These are phyloP conservation scores for Plusia festucae DNA, from an alignment of 2,888 invertebrate genomes.

Conservation along the genomic window DNA sequence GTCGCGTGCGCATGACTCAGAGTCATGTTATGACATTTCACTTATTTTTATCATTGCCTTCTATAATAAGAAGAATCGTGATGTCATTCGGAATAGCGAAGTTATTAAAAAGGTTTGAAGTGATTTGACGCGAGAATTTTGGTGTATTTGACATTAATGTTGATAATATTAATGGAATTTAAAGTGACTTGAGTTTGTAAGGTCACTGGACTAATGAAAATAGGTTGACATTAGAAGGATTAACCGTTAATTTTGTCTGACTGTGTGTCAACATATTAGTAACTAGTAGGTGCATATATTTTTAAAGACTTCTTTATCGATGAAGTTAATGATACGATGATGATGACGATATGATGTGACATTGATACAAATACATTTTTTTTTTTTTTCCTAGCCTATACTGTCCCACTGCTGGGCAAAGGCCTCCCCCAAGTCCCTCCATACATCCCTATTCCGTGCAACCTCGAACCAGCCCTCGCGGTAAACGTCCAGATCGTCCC, in stretches of 20 bases:
- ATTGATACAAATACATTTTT: no score
- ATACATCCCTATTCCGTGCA: no score
- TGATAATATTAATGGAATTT: background rate
- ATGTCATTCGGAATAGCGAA: slow-evolving; percentile 35
- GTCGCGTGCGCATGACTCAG: slow-evolving; percentile 54
- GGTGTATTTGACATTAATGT: background rate
- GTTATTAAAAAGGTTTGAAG: slow-evolving; percentile 1
- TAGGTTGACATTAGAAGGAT: background rate
- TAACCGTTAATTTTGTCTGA: no score
- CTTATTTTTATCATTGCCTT: slow-evolving; percentile 38
- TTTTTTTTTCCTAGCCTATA: no score
- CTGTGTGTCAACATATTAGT: no score
- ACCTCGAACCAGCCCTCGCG: no score
- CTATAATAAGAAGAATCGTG: slow-evolving; percentile 28
- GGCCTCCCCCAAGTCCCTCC: no score
- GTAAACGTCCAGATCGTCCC: no score
- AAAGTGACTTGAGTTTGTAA: background rate
- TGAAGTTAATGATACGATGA: background rate
- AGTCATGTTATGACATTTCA: slow-evolving; percentile 63
- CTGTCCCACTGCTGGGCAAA: no score
- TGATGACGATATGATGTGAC: no score
- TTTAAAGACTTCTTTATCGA: no score
- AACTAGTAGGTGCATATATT: no score
- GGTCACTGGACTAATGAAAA: background rate
- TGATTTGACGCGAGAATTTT: background rate